Percentiles rank a stretch among this genome's conserved stretches.
These are phyloP conservation scores for Tinamus major DNA, from an alignment of 2,797 vertebrate species.

Conservation along the genomic window DNA sequence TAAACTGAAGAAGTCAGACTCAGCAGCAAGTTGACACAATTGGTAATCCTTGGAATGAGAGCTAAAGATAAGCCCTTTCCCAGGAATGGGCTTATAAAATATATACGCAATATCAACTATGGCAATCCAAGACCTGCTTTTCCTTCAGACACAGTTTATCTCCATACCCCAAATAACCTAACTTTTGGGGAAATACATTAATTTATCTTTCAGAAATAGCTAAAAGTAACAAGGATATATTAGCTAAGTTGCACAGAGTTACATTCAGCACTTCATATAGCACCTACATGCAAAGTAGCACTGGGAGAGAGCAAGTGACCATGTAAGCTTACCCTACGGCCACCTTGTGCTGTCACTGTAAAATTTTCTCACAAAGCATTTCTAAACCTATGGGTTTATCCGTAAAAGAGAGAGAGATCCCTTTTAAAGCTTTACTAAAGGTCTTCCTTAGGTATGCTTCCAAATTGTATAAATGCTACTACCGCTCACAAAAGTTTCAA, in stretches of 20 bases:
- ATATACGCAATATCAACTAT: not conserved
- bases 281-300: not conserved
- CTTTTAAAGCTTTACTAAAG: not conserved
- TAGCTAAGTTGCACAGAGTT: not conserved
- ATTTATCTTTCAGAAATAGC: not conserved
- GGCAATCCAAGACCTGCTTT: not conserved
- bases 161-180: not conserved
- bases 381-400: not conserved
- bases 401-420: not conserved
- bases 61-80: not conserved
- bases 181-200: not conserved
- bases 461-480: not conserved
- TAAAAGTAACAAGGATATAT: not conserved
- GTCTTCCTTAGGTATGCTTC: not conserved
- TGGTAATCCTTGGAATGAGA: not conserved
- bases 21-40: not conserved
- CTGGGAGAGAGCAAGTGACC: not conserved
- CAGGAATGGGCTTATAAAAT: not conserved
- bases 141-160: not conserved
- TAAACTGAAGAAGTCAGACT: not conserved
- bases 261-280: not conserved
- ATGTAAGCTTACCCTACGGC: not conserved
- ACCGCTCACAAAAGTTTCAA: not conserved
- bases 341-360: not conserved
- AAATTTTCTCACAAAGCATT: not conserved